Evolutionary conservation across 2,113 vertebrate genomes (phyloP).

Genomic region (Carlito syrichta): DNA sequence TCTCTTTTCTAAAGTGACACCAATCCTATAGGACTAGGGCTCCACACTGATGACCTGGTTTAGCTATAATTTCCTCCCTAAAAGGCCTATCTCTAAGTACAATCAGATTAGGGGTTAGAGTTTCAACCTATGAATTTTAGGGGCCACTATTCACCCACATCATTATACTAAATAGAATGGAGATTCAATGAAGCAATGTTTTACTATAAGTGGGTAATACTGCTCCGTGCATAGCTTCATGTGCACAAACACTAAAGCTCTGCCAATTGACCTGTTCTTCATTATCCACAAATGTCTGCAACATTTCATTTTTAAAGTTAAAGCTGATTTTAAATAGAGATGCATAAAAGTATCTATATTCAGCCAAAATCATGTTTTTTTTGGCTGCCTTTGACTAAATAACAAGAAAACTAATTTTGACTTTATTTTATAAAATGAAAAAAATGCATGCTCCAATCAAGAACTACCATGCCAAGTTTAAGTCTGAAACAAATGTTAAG

Average conservation of each 20-base stretch:
- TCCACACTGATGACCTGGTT: neutral
- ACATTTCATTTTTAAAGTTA: slow-evolving; percentile 31
- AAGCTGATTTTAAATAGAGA: slow-evolving; percentile 35
- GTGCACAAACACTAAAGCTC: neutral
- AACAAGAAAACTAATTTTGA: slow-evolving; percentile 43
- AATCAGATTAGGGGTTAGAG: neutral
- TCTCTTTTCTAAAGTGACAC: neutral
- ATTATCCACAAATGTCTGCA: slow-evolving; percentile 12
- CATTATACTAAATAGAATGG: neutral
- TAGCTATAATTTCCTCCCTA: neutral
- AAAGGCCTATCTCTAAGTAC: neutral
- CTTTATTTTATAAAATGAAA: slow-evolving; percentile 42
- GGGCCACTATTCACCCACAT: neutral
- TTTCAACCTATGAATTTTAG: neutral
- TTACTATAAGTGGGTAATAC: neutral
- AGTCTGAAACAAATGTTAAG: neutral
- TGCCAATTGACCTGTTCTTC: neutral
- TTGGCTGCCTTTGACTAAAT: slow-evolving; percentile 49
- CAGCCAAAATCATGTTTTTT: slow-evolving; percentile 39
- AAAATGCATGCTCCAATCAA: neutral
- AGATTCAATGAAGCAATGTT: neutral
- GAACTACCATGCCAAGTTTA: slow-evolving; percentile 19
- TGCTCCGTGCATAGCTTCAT: neutral
- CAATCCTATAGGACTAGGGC: neutral
- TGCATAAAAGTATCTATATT: slow-evolving; percentile 22